Percentiles rank a stretch among this genome's conserved stretches.
phyloP scores from a whole-genome alignment of 2,888 invertebrate species.

The Lycaena phlaeas region DNA sequence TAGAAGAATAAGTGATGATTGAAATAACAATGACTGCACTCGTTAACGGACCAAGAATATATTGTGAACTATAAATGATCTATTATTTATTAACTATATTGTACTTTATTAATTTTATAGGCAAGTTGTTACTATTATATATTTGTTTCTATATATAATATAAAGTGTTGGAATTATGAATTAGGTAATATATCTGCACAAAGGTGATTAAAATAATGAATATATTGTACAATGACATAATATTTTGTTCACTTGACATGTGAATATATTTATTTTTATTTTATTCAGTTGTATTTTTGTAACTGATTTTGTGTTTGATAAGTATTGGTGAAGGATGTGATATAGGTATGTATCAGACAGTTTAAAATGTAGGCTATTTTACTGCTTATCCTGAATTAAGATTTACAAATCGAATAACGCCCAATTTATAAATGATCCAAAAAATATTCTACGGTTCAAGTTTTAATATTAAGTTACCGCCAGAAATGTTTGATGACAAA shows the following conservation, averaged over 20 bases:
- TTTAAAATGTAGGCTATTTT: no score
- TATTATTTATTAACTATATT: slow-evolving; percentile 7
- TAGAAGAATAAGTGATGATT: slow-evolving; percentile 55
- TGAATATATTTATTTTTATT: not conserved
- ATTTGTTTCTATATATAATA: not conserved
- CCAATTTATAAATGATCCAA: no score
- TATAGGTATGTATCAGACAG: no score
- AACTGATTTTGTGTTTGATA: no score
- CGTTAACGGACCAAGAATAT: slow-evolving; percentile 16
- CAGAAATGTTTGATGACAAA: no score
- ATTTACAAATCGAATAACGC: no score
- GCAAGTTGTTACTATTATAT: not conserved
- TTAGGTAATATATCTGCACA: not conserved
- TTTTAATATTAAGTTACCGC: no score
- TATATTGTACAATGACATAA: no score
- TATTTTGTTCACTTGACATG: not conserved
- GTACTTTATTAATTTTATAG: not conserved
- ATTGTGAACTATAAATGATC: not conserved
- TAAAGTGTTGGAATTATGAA: not conserved
- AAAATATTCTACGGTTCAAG: no score
- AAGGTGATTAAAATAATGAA: not conserved
- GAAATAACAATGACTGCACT: slow-evolving; percentile 14
- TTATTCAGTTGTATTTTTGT: not conserved
- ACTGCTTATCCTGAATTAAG: no score
- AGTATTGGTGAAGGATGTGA: no score